These are phyloP conservation scores for Oceanites oceanicus DNA, from an alignment of 2,113 vertebrate species.

Conservation along the genomic window DNA sequence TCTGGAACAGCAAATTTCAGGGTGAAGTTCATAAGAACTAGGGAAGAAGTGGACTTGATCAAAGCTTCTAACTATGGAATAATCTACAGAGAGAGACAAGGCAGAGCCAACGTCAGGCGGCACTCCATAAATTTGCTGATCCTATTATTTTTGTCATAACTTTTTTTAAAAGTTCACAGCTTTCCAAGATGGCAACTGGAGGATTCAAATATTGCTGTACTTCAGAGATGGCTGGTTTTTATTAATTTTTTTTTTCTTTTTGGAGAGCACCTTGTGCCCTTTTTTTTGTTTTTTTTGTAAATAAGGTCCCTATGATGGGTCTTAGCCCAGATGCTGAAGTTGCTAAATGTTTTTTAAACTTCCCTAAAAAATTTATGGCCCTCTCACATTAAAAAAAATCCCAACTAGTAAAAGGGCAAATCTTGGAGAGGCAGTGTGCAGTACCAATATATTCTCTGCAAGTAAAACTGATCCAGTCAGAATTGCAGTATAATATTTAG, in stretches of 20 bases:
- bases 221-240: neutral
- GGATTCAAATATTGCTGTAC: neutral
- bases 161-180: neutral
- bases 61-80: neutral
- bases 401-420: neutral
- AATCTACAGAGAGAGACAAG: neutral
- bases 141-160: neutral
- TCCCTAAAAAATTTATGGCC: neutral
- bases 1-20: neutral
- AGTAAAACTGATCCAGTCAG: neutral
- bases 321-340: neutral
- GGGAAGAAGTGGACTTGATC: neutral
- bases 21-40: constrained; percentile 3
- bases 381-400: neutral
- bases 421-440: neutral
- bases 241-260: neutral
- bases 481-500: neutral
- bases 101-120: neutral
- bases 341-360: neutral
- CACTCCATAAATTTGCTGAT: neutral
- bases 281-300: neutral
- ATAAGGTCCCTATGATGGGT: neutral
- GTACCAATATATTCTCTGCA: neutral
- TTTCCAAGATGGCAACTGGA: neutral
- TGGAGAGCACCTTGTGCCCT: neutral